Conservation (phyloP, 2,888 invertebrate genomes). For the Mimumesa dahlbomi region DNA sequence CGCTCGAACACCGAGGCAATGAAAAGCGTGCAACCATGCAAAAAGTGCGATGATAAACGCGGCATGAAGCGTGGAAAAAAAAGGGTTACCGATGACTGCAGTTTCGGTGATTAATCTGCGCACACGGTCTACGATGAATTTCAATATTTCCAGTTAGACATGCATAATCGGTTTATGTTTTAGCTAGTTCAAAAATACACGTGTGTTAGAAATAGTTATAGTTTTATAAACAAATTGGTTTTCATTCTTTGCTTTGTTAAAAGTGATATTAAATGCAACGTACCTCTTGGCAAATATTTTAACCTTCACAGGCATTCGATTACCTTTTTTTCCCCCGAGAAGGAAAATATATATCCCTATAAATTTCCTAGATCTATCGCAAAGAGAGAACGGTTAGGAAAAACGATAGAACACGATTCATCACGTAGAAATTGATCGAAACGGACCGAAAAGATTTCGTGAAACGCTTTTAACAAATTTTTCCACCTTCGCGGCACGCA, state of each 20-base stretch:
- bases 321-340: background rate
- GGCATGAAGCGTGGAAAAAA: conserved; percentile 49
- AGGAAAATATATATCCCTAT: too few species aligned
- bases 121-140: conserved; percentile 38
- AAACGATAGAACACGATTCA: conserved; percentile 39
- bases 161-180: conserved; percentile 22
- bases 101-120: conserved; percentile 58
- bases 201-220: too few species aligned
- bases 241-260: too few species aligned
- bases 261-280: too few species aligned
- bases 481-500: conserved; percentile 60
- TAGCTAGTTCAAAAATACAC: too few species aligned
- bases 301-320: too few species aligned
- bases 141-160: conserved; percentile 40
- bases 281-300: too few species aligned
- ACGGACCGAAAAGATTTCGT: conserved; percentile 7
- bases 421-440: conserved; percentile 37
- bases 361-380: conserved; percentile 27
- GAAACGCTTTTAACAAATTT: conserved; percentile 51
- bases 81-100: conserved; percentile 54
- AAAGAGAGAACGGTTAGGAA: conserved; percentile 22
- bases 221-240: too few species aligned
- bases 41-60: conserved; percentile 55
- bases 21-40: conserved; percentile 55
- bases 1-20: conserved; percentile 19